Evolutionary conservation across 2,888 invertebrate genomes (phyloP).

Genomic region (Yponomeuta sedellus): DNA sequence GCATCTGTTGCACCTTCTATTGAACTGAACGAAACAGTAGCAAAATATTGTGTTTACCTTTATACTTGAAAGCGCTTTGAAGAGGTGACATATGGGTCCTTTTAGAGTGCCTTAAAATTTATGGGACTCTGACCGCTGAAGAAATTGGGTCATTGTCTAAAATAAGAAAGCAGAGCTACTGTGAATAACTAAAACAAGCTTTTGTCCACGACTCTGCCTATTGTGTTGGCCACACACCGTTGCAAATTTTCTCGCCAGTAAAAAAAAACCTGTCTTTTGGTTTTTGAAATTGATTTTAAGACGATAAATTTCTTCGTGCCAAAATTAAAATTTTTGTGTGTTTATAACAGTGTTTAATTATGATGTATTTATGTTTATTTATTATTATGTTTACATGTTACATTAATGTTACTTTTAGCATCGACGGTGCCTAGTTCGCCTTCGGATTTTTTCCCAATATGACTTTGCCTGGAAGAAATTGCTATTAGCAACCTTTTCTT

Average conservation of each 20-base stretch:
- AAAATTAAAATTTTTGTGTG: no score
- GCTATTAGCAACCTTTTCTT: no score
- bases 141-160: constrained; percentile 61
- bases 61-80: constrained; percentile 58
- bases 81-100: constrained; percentile 64
- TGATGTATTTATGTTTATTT: no score
- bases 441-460: no score
- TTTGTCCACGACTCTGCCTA: not conserved
- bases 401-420: no score
- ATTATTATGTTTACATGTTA: no score
- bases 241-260: constrained; percentile 34
- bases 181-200: constrained; percentile 7
- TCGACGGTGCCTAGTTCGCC: no score
- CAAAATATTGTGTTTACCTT: constrained; percentile 73
- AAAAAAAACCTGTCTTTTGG: not conserved
- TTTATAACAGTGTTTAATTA: no score
- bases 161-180: constrained; percentile 41
- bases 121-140: constrained; percentile 51
- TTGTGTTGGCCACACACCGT: constrained; percentile 43
- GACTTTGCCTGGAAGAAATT: no score
- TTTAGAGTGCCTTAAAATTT: constrained; percentile 55
- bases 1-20: constrained; percentile 55
- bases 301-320: no score
- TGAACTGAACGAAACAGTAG: constrained; percentile 49
- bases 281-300: no score